Evolutionary conservation across 2,888 invertebrate species (phyloP), one percentile per base, ranked within the genome.

Genomic region (Philopedon plagiatum): DNA sequence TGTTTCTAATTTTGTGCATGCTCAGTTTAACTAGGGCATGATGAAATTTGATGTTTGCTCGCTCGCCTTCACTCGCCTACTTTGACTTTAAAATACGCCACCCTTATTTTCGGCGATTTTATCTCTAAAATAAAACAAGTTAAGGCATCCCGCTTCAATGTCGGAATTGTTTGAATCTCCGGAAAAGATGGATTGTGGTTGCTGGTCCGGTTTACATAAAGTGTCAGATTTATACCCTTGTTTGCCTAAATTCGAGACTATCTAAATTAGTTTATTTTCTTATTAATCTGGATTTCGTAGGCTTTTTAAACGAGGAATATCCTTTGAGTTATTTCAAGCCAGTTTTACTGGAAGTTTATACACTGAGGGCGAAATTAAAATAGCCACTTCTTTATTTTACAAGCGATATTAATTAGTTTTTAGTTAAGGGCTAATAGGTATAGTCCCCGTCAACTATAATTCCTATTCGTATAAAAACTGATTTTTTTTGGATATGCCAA

Each of bases 111-210:
- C 61, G 15, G 26, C 18, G 29, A 44, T 46, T 41, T 58, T 58
- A 61, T 61, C 44, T 19, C 46, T 5, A 23, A n/a, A 29, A 21
- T 46, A 39, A 61, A 32, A 61, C 39, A 32, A 61, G 46, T 29
- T 46, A 15, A 19, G 46, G 61, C 61, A 29, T 46, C 61, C 44
- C 51, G 51, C 32, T 61, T 61, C 32, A 61, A 18, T 61, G 61
- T 61, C 61, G 19, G 37, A 46, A 15, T 18, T 61, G 26, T 61
- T 61, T 61, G 61, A 29, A 19, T 29, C 46, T 19, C 32, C 26
- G 61, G 32, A 23, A 44, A n/a, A 61, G 61, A 61, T 61, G 29
- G 46, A 61, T 61, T 29, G 44, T 32, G 26, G 46, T 32, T 23
- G 39, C 32, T 29, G 41, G 15, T 61, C 61, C 44, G 18, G 46